phyloP scores from a whole-genome alignment of 2,888 invertebrate genomes.

The Formica aserva region DNA sequence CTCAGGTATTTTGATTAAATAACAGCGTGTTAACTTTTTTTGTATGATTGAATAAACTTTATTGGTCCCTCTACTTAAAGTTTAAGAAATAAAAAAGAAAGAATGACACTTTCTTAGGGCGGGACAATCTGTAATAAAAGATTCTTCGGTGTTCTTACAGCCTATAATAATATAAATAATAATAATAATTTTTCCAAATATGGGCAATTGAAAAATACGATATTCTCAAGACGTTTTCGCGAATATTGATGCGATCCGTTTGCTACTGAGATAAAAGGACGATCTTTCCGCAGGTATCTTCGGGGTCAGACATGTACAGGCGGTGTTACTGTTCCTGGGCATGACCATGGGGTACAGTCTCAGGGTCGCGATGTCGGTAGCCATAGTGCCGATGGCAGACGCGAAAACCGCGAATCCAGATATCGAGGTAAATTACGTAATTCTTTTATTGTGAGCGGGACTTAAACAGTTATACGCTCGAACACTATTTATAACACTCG shows the following conservation, averaged over 20 bases:
- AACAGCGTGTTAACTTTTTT: not conserved
- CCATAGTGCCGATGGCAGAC: slow-evolving; percentile 87
- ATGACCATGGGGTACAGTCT: slow-evolving; percentile 87
- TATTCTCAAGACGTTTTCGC: not conserved
- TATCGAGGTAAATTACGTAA: slow-evolving; percentile 75
- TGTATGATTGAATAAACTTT: not conserved
- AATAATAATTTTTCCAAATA: slow-evolving; percentile 16
- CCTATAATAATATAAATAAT: not conserved
- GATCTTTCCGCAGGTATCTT: slow-evolving; percentile 76
- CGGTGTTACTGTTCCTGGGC: slow-evolving; percentile 87
- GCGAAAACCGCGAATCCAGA: slow-evolving; percentile 71
- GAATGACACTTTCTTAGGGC: not conserved
- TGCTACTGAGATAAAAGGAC: not conserved
- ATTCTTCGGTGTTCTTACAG: not conserved
- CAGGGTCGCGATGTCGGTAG: slow-evolving; percentile 87
- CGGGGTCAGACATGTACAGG: slow-evolving; percentile 87
- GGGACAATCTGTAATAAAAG: not conserved
- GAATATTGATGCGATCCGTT: not conserved
- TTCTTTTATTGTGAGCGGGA: not conserved
- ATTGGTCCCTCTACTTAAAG: not conserved
- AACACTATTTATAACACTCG: not conserved
- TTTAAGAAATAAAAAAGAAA: not conserved
- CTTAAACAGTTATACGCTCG: not conserved
- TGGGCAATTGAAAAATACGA: not conserved
- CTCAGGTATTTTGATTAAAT: no score